These are phyloP conservation scores for Telmatherina bonti DNA, from an alignment of 2,797 vertebrate genomes.

Conservation along the genomic window DNA sequence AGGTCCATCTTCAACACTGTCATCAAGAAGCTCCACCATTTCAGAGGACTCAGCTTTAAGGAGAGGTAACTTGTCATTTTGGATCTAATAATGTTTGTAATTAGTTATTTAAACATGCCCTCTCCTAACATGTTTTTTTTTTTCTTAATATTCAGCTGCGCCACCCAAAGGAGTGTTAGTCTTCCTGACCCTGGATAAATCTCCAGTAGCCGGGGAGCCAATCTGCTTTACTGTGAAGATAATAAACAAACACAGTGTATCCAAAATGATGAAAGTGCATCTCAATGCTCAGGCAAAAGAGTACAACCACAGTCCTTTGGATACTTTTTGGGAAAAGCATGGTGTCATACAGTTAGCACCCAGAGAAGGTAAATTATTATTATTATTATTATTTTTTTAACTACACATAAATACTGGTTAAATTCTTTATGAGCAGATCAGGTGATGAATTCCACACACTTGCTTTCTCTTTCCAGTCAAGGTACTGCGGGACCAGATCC, in stretches of 20 bases:
- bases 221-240: slow-evolving; percentile 83
- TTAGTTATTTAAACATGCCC: neutral
- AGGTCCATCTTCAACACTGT: slow-evolving; percentile 60
- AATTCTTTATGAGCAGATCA: neutral
- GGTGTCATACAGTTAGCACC: slow-evolving; percentile 78
- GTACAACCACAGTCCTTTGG: slow-evolving; percentile 81
- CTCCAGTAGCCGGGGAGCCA: slow-evolving; percentile 84
- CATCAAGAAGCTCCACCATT: slow-evolving; percentile 40
- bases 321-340: slow-evolving; percentile 84
- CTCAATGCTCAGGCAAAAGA: slow-evolving; percentile 87
- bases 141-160: slow-evolving; percentile 19
- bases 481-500: slow-evolving; percentile 72
- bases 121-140: neutral
- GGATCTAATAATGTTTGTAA: neutral
- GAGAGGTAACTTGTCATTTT: slow-evolving; percentile 48
- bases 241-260: slow-evolving; percentile 76
- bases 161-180: slow-evolving; percentile 56
- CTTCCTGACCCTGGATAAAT: slow-evolving; percentile 80
- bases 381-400: neutral
- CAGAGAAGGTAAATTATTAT: slow-evolving; percentile 87
- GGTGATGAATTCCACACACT: neutral
- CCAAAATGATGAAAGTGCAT: slow-evolving; percentile 83
- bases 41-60: slow-evolving; percentile 54
- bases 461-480: slow-evolving; percentile 59
- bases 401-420: accelerated